Conservation (phyloP, 2,113 vertebrate genomes). For the Ornithorhynchus anatinus region DNA sequence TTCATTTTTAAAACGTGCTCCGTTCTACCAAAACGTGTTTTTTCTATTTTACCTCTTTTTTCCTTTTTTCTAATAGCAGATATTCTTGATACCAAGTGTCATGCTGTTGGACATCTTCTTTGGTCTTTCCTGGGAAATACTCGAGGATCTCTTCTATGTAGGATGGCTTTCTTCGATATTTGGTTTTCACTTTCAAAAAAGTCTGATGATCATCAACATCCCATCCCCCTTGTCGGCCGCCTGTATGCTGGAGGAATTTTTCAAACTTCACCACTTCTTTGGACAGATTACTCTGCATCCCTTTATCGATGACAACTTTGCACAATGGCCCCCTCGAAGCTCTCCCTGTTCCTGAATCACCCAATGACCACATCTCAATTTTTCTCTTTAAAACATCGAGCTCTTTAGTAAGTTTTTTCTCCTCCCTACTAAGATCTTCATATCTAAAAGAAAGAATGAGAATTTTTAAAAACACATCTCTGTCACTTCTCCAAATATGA, state of each 20-base stretch:
- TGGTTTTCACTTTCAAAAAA: conserved; percentile 84
- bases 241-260: conserved; percentile 83
- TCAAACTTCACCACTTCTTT: conserved; percentile 83
- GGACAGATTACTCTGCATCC: conserved; percentile 66
- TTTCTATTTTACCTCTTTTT: conserved; percentile 82
- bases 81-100: conserved; percentile 87
- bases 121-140: conserved; percentile 79
- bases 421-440: conserved; percentile 85
- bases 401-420: conserved; percentile 79
- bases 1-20: not conserved
- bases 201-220: conserved; percentile 86
- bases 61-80: conserved; percentile 80
- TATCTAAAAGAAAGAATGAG: conserved; percentile 74
- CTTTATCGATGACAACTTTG: conserved; percentile 57
- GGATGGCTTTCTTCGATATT: conserved; percentile 73
- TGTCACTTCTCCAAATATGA: not conserved
- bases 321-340: conserved; percentile 40
- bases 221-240: conserved; percentile 86
- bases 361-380: conserved; percentile 79
- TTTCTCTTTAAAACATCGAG: conserved; percentile 82
- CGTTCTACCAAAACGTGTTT: not conserved
- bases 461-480: not conserved
- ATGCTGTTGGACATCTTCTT: conserved; percentile 81
- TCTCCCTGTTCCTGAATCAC: conserved; percentile 59
- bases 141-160: conserved; percentile 80